Evolutionary conservation across 2,888 invertebrate species (phyloP).

Genomic region (Melikaiella ostensackeni): DNA sequence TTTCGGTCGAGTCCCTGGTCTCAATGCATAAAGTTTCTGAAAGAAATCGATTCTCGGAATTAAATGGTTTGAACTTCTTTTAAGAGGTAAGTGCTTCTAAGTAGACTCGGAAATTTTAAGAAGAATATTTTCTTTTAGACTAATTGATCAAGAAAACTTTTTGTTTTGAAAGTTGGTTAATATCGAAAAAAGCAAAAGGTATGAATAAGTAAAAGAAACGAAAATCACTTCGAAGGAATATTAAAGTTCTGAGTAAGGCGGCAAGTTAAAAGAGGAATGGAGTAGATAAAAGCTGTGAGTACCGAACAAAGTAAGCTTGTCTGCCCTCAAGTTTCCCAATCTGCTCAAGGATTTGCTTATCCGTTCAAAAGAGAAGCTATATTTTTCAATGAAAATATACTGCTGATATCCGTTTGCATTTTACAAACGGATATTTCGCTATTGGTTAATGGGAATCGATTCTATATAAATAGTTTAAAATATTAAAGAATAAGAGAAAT

Average conservation of each 20-base stretch:
- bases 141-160: background rate
- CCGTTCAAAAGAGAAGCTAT: background rate
- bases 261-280: background rate
- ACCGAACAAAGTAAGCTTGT: background rate
- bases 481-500: no score
- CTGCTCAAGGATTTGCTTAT: background rate
- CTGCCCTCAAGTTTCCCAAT: background rate
- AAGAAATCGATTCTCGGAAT: no score
- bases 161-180: background rate
- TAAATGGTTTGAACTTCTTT: no score
- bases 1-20: no score
- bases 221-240: background rate
- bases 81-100: background rate
- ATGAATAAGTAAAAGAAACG: background rate
- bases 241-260: background rate
- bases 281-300: background rate
- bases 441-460: no score
- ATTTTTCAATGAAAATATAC: constrained; percentile 1
- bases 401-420: background rate
- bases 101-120: background rate
- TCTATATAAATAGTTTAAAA: no score
- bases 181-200: background rate
- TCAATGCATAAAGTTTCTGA: no score
- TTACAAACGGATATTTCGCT: no score
- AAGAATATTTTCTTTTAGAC: background rate